Evolutionary conservation across 92 coral and sea anemone species (phyloP).

Genomic region (Zoanthus solanderi): DNA sequence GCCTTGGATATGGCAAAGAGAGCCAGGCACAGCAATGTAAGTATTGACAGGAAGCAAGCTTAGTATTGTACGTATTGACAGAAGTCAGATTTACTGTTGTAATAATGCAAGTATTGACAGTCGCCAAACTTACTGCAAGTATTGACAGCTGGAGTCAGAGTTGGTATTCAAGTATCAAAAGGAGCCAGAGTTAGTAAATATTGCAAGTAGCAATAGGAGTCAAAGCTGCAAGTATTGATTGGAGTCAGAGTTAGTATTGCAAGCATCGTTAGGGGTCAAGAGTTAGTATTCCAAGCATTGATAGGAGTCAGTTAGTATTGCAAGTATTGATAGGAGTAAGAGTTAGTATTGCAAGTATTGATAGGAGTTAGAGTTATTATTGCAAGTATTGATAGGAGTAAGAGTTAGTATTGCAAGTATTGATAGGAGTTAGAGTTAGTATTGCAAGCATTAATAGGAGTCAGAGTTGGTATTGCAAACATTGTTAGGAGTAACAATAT

Average conservation of each 20-base stretch:
- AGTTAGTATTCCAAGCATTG: not conserved
- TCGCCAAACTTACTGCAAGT: not conserved
- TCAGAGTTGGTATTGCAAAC: too few relatives aligned
- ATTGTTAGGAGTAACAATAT: not conserved
- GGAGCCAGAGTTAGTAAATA: too few relatives aligned
- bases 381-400: not conserved
- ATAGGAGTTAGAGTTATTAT: not conserved
- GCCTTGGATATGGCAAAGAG: slow-evolving; percentile 90
- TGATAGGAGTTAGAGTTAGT: not conserved
- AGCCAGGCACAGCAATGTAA: slow-evolving; percentile 88
- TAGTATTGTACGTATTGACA: not conserved
- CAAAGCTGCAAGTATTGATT: not conserved
- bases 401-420: not conserved
- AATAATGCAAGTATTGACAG: not conserved
- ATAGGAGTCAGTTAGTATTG: not conserved
- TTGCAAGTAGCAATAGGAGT: too few relatives aligned
- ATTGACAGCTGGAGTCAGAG: not conserved
- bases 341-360: not conserved
- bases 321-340: not conserved
- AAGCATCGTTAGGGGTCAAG: not conserved
- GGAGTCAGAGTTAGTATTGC: not conserved
- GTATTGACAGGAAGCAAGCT: not conserved
- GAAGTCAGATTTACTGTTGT: not conserved
- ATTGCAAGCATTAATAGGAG: too few relatives aligned
- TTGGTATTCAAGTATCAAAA: not conserved